Conservation (phyloP, 2,797 vertebrate genomes). For the Pteronotus mesoamericanus region DNA sequence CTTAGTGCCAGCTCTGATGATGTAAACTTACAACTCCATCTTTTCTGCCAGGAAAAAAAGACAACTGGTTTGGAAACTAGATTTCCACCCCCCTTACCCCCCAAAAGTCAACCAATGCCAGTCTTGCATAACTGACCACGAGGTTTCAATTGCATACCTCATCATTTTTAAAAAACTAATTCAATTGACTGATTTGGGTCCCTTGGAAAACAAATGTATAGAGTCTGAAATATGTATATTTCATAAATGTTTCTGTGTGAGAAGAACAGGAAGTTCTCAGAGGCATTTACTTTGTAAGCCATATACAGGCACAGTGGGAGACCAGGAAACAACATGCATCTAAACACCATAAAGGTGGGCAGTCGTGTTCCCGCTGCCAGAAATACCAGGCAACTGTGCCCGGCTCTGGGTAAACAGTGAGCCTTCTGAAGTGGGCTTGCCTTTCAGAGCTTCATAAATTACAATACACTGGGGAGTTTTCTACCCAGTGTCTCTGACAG, state of each 20-base stretch:
- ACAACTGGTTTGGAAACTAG: conserved; percentile 24
- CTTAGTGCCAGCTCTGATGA: conserved; percentile 23
- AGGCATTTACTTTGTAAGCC: conserved; percentile 24
- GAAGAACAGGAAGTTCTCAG: conserved; percentile 17
- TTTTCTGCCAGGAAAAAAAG: conserved; percentile 41
- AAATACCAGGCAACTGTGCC: neutral
- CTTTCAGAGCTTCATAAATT: conserved; percentile 37
- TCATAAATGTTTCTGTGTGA: conserved; percentile 6
- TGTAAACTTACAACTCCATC: neutral
- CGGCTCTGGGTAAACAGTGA: neutral
- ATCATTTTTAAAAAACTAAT: neutral
- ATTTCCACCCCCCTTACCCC: neutral
- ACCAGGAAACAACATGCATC: neutral
- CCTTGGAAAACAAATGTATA: conserved; percentile 40
- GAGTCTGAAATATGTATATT: conserved; percentile 2
- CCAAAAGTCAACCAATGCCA: conserved; percentile 30
- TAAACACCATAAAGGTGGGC: neutral
- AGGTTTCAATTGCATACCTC: neutral
- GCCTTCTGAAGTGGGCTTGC: neutral
- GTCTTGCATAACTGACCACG: neutral
- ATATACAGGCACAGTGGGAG: neutral
- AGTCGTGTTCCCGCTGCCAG: neutral
- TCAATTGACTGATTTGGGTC: neutral
- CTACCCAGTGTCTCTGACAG: conserved; percentile 14
- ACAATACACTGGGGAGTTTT: neutral